A percentile compares a stretch with the other conserved stretches of the same genome.
Conservation (phyloP, 1,140 invertebrate species). For the Ooceraea biroi region DNA sequence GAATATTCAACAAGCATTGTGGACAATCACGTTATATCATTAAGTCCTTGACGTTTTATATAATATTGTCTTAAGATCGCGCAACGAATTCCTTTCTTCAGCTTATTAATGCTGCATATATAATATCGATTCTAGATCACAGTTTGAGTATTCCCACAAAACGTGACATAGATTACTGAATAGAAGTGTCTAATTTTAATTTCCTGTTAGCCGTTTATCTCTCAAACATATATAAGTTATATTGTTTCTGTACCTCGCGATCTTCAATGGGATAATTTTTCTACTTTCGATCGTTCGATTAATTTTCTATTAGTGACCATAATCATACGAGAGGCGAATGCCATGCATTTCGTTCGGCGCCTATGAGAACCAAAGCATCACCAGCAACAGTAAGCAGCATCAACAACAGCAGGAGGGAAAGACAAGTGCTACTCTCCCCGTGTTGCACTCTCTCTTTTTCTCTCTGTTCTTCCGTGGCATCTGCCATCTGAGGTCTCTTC, state of each 20-base stretch:
- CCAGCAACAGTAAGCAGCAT: constrained; percentile 49
- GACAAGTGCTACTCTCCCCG: constrained; percentile 72
- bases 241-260: no score
- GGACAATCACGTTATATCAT: not conserved
- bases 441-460: constrained; percentile 28
- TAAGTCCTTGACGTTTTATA: not conserved
- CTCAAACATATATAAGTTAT: no score
- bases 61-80: not conserved
- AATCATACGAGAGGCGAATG: not conserved
- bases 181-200: no score
- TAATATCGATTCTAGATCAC: not conserved
- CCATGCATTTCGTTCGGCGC: not conserved
- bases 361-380: constrained; percentile 29
- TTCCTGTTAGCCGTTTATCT: no score
- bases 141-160: no score
- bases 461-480: constrained; percentile 52
- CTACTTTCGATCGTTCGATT: no score
- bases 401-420: constrained; percentile 68
- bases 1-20: not conserved
- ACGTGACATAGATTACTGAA: no score
- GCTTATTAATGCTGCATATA: not conserved
- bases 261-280: no score
- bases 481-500: constrained; percentile 25
- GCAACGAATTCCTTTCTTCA: not conserved
- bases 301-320: not conserved